Conservation (phyloP, 2,797 vertebrate genomes). For the Enteromius unitaeniatus region DNA sequence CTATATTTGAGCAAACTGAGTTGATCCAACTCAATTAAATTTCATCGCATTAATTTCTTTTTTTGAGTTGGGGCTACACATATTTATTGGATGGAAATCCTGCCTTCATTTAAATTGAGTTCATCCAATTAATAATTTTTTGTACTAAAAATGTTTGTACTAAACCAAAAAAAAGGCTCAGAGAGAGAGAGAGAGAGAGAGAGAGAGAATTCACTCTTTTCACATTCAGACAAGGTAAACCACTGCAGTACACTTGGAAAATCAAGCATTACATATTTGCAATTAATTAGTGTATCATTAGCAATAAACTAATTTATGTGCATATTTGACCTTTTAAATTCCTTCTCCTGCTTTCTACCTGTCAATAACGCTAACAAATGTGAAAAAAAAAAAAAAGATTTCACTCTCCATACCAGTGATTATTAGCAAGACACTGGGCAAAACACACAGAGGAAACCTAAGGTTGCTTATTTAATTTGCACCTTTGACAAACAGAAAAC, state of each 20-base stretch:
- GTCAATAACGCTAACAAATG: constrained; percentile 56
- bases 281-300: constrained; percentile 67
- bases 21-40: no score
- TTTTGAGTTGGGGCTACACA: no score
- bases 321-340: constrained; percentile 47
- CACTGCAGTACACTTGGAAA: constrained; percentile 42
- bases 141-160: no score
- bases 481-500: constrained; percentile 32
- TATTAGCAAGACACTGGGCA: constrained; percentile 51
- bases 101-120: no score
- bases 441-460: constrained; percentile 58
- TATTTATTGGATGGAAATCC: no score
- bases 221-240: constrained; percentile 3
- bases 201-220: constrained; percentile 9
- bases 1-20: no score
- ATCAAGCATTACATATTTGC: constrained; percentile 62
- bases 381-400: constrained; percentile 27
- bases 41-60: no score
- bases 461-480: constrained; percentile 48
- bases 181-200: neutral
- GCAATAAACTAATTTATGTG: constrained; percentile 69
- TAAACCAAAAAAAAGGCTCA: no score
- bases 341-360: constrained; percentile 50
- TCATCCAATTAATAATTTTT: no score
- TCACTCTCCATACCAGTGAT: constrained; percentile 65